Evolutionary conservation across 2,113 vertebrate genomes (phyloP), one percentile per base, ranked within the genome.

Genomic region (Galbula dea): DNA sequence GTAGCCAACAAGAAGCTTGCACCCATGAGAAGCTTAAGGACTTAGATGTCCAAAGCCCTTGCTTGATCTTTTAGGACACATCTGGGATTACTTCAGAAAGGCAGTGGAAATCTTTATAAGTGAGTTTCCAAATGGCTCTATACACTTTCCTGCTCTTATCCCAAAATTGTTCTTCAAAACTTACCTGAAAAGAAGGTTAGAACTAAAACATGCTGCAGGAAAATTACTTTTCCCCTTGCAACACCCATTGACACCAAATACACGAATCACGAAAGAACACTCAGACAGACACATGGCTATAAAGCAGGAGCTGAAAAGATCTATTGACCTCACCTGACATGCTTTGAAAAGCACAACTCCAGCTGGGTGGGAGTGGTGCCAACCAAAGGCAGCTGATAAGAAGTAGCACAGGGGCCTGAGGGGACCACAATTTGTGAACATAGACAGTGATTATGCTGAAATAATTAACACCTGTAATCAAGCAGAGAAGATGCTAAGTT

Each of bases 401-500:
- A 92, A 59, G 61, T 21, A 88, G 57, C 54, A 34, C 32, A 67
- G 66, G 69, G 61, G 80, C 94, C 89, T 82, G 39, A 57, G 46
- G 63, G 69, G 66, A 73, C n/a, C 36, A 51, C 63, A 51, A 14
- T 89, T 94, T 7, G 71, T 83, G 91, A 93, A 66, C 59, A 66
- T 6, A 89, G 86, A 79, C 67, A 85, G 66, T 76, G 75, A 94
- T 91, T 81, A 88, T 59, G 27, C 72, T 61, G 54, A 72, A 93
- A 86, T 94, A 94, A 95, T 96, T 96, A 94, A 90, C 61, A 54
- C 66, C 41, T 52, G 86, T 93, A 91, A 94, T 89, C 92, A 94
- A 84, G 74, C 48, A 86, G 54, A 89, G 79, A 83, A 81, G 71
- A 91, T n/a, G 37, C 59, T 54, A 78, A 19, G 73, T 73, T 85